phyloP scores from a whole-genome alignment of 2,113 vertebrate species.

The Bettongia penicillata region DNA sequence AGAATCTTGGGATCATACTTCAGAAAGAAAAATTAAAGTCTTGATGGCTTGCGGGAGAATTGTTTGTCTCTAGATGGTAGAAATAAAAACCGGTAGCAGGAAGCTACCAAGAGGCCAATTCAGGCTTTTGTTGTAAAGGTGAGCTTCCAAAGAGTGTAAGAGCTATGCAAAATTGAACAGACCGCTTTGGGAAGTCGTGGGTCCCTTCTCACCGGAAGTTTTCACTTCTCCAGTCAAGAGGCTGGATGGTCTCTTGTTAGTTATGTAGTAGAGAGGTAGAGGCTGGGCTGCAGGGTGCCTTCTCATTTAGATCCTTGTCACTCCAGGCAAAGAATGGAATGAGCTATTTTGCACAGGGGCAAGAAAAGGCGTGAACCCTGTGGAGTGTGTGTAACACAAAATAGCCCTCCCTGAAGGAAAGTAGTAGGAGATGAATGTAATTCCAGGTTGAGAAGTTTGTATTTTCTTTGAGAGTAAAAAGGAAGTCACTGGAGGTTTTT shows the following conservation, averaged over 20 bases:
- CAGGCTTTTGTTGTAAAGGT: background rate
- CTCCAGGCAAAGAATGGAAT: background rate
- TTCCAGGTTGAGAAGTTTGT: background rate
- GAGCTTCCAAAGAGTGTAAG: background rate
- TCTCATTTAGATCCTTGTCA: background rate
- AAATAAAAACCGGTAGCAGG: background rate
- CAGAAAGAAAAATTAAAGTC: background rate
- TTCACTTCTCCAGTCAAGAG: background rate
- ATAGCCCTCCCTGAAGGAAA: background rate
- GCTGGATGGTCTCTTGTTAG: background rate
- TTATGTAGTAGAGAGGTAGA: background rate
- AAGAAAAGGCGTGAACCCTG: background rate
- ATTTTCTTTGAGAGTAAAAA: background rate
- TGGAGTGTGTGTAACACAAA: background rate
- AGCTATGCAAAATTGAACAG: background rate
- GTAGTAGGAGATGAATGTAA: background rate
- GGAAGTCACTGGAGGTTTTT: background rate
- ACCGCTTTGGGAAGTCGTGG: background rate
- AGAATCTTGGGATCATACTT: background rate
- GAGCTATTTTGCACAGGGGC: background rate
- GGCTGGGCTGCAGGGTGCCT: background rate
- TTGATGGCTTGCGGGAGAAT: background rate
- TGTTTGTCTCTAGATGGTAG: background rate
- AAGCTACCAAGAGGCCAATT: background rate
- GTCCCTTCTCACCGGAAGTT: background rate